Evolutionary conservation across 2,113 vertebrate genomes (phyloP).

Genomic region (Entelurus aequoreus): DNA sequence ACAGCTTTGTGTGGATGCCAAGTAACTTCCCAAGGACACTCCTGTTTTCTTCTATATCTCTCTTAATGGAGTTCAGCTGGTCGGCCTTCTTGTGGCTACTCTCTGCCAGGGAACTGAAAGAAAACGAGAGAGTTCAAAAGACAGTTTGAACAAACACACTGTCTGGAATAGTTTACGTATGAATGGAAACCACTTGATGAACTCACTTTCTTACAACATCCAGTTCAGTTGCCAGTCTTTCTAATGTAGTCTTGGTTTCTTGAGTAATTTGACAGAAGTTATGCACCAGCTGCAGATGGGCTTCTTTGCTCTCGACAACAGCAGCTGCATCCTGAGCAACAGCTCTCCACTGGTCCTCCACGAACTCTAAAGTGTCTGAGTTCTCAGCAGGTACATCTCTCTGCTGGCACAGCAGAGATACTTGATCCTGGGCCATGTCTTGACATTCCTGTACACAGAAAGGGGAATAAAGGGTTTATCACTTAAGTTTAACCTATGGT

Average conservation of each 20-base stretch:
- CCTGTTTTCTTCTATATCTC: constrained; percentile 69
- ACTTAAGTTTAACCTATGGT: neutral
- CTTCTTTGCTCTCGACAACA: constrained; percentile 73
- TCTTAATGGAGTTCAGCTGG: constrained; percentile 69
- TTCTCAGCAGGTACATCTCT: constrained; percentile 16
- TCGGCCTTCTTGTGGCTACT: constrained; percentile 69
- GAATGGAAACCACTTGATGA: constrained; percentile 6
- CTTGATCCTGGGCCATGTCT: constrained; percentile 41
- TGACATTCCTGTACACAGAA: constrained; percentile 51
- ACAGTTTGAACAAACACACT: neutral
- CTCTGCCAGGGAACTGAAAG: constrained; percentile 61
- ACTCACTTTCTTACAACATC: constrained; percentile 82
- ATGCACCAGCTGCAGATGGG: constrained; percentile 69
- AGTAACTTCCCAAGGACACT: constrained; percentile 70
- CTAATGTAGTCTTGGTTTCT: constrained; percentile 58
- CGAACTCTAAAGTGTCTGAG: constrained; percentile 28
- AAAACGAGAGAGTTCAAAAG: neutral
- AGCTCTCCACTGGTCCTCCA: constrained; percentile 64
- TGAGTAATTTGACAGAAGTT: constrained; percentile 69
- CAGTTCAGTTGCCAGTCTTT: constrained; percentile 69
- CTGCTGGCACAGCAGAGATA: constrained; percentile 27
- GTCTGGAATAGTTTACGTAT: neutral
- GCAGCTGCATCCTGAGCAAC: constrained; percentile 73
- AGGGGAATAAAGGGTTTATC: neutral
- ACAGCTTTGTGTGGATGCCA: constrained; percentile 58